These are phyloP conservation scores for Lasioglossum zephyrum DNA, from an alignment of 2,888 invertebrate species.

Conservation along the genomic window DNA sequence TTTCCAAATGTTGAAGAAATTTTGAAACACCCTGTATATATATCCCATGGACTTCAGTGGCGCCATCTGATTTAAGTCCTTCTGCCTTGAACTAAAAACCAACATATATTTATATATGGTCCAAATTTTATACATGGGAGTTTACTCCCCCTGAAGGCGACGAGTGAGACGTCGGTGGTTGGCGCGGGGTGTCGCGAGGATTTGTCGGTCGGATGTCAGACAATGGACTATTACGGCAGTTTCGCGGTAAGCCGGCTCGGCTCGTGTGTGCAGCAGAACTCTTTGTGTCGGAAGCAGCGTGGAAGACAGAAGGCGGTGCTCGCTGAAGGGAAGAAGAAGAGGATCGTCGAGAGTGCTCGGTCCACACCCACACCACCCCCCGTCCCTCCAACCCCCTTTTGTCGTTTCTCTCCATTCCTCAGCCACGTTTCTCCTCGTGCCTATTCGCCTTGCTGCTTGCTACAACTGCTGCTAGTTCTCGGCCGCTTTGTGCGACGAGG, in stretches of 20 bases:
- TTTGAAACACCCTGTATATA: too few relatives aligned
- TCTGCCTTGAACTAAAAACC: too few relatives aligned
- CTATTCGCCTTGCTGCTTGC: not conserved
- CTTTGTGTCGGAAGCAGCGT: conserved; percentile 18
- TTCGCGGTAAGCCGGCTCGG: conserved; percentile 79
- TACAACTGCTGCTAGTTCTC: conserved; percentile 27
- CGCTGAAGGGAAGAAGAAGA: conserved; percentile 24
- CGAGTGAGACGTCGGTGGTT: not conserved
- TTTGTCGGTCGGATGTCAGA: conserved; percentile 79
- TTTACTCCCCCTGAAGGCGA: not conserved
- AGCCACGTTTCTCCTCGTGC: not conserved
- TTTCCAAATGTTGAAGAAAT: too few relatives aligned
- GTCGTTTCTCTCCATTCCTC: not conserved
- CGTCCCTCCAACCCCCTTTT: not conserved
- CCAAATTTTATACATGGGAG: too few relatives aligned
- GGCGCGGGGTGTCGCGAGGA: conserved; percentile 40
- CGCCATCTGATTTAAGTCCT: too few relatives aligned
- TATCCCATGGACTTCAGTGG: too few relatives aligned
- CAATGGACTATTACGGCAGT: conserved; percentile 83
- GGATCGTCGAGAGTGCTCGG: conserved; percentile 51
- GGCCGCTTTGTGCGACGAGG: conserved; percentile 41
- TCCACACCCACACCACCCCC: conserved; percentile 30
- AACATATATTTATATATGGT: too few relatives aligned
- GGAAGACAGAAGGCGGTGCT: conserved; percentile 22
- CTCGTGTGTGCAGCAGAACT: conserved; percentile 41